These are phyloP conservation scores for Lycocorax pyrrhopterus DNA, from an alignment of 2,113 vertebrate genomes.

Conservation along the genomic window DNA sequence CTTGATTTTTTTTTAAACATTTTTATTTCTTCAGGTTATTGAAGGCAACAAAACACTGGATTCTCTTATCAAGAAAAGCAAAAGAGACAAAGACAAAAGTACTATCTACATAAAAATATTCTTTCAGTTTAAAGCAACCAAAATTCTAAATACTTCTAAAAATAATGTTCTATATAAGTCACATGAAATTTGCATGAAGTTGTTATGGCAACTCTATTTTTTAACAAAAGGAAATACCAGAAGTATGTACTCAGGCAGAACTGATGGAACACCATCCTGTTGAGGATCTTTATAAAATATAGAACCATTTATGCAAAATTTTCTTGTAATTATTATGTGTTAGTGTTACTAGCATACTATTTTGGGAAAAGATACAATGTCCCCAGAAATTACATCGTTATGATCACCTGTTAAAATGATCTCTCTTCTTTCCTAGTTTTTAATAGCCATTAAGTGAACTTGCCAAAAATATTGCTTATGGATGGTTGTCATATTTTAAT, in stretches of 20 bases:
- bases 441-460: not conserved
- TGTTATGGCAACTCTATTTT: not conserved
- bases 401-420: not conserved
- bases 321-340: not conserved
- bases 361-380: not conserved
- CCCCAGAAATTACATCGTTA: not conserved
- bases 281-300: not conserved
- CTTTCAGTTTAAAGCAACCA: not conserved
- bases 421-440: not conserved
- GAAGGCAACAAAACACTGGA: not conserved
- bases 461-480: not conserved
- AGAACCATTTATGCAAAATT: not conserved
- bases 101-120: not conserved
- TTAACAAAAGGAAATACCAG: not conserved
- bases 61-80: not conserved
- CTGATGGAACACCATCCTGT: not conserved
- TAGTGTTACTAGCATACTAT: not conserved
- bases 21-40: not conserved
- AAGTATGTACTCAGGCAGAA: not conserved
- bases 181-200: not conserved
- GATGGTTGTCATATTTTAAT: not conserved
- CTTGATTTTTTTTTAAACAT: not conserved
- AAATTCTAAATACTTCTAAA: conserved; percentile 22
- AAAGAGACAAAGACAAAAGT: not conserved
- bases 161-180: not conserved